A percentile compares a stretch with the other conserved stretches of the same genome.
phyloP scores from a whole-genome alignment of 2,113 vertebrate species.

The Pholis gunnellus region DNA sequence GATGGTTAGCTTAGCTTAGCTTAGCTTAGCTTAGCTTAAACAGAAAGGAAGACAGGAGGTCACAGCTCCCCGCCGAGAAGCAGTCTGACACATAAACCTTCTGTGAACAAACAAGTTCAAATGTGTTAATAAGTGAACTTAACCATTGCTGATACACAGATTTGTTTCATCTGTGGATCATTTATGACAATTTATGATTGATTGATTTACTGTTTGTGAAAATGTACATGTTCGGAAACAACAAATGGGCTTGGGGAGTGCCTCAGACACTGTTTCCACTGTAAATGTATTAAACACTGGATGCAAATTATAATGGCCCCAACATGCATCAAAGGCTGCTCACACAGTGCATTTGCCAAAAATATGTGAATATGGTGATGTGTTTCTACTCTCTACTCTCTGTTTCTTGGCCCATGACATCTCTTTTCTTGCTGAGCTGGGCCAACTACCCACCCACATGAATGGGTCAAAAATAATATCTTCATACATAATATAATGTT shows the following conservation, averaged over 20 bases:
- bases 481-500: not conserved
- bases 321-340: not conserved
- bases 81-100: not conserved
- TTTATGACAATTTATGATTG: not conserved
- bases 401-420: conserved; percentile 7
- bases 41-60: not conserved
- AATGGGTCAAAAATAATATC: not conserved
- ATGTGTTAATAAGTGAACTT: not conserved
- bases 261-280: not conserved
- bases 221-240: not conserved
- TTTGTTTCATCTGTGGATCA: not conserved
- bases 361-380: not conserved
- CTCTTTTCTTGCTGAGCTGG: not conserved
- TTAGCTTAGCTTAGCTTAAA: too few relatives aligned
- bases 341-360: not conserved
- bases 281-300: not conserved
- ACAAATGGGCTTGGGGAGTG: not conserved
- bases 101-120: not conserved
- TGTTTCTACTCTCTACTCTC: not conserved
- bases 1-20: not conserved
- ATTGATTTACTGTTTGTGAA: not conserved
- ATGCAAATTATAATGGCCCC: not conserved
- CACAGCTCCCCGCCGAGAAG: not conserved
- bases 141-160: not conserved
- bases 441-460: not conserved